Evolutionary conservation across 2,888 invertebrate species (phyloP), one percentile per base, ranked within the genome.

Genomic region (Dermolepida albohirtum): DNA sequence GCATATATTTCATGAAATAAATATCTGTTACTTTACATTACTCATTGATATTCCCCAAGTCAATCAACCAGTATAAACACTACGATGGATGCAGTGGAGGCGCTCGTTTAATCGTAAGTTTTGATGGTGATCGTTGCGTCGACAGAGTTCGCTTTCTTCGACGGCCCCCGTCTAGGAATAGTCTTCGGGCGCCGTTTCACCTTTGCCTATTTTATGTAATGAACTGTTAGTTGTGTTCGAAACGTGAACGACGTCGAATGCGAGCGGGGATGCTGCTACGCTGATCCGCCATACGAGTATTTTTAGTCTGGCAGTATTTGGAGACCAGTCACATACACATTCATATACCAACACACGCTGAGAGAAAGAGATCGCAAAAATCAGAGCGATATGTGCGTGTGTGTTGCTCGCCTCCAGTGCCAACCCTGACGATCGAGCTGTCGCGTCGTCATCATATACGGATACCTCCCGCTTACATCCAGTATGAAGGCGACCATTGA

Each of bases 281-380:
- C 74, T 74, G 77, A 78, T 75, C 54, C 49, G 49, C 22, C 73
- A 73, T 74, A 74, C 76, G 75, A 72, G 71, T 89, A 89, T 89
- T 88, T 89, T 88, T 89, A 89, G 88, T 88, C 84, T 85, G 85
- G 86, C 87, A 87, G 87, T 87, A 87, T 87, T 88, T 87, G 88
- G 88, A 88, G 87, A 85, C 84, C 86, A 83, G 85, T 86, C 84
- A 84, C 86, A 64, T 69, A 68, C 34, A 10, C 6, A 34, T 34
- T 5, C 6, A 34, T 34, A 34, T 34, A 34, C 6, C 2, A 2
- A 34, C 34, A 34, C 8, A 8, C 34, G 34, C 10, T 34, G 34
- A 6, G 22, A 34, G 70, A 59, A 68, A 73, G 64, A 70, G 55
- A 54, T 67, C 70, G 68, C 73, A 72, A 69, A 75, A 75, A 67